Conservation (phyloP, 2,797 vertebrate genomes). For the Neomorphus geoffroyi region DNA sequence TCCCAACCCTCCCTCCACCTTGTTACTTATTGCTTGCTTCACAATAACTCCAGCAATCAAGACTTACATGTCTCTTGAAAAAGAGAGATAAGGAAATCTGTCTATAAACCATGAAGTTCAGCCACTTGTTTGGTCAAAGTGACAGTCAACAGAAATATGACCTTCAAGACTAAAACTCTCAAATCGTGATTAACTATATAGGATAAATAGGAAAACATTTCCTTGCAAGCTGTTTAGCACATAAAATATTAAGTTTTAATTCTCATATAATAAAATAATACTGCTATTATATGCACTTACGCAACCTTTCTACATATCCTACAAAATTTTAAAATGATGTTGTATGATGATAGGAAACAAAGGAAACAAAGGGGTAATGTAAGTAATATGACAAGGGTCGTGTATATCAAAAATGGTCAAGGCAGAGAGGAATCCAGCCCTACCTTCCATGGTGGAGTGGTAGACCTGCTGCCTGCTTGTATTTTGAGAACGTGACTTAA, state of each 20-base stretch:
- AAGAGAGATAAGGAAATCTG: conserved; percentile 50
- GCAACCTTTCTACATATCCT: neutral
- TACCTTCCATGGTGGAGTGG: neutral
- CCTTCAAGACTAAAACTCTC: conserved; percentile 20
- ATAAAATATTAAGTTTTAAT: neutral
- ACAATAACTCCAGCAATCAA: conserved; percentile 8
- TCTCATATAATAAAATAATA: neutral
- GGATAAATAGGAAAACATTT: neutral
- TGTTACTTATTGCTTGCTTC: neutral
- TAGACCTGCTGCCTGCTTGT: neutral
- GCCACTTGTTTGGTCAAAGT: conserved; percentile 26
- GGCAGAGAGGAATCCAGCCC: neutral
- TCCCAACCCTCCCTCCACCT: neutral
- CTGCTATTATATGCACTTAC: neutral
- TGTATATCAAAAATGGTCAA: neutral
- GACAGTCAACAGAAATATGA: conserved; percentile 23
- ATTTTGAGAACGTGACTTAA: neutral
- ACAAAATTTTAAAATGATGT: neutral
- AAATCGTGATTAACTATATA: neutral
- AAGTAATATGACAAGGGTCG: neutral
- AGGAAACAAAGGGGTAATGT: neutral
- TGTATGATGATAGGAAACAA: neutral
- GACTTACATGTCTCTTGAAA: neutral
- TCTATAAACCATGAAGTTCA: conserved; percentile 56
- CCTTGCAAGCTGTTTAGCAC: neutral